Percentiles rank a stretch among this genome's conserved stretches.
These are phyloP conservation scores for Zosterops japonicus DNA, from an alignment of 2,113 vertebrate genomes.

Conservation along the genomic window DNA sequence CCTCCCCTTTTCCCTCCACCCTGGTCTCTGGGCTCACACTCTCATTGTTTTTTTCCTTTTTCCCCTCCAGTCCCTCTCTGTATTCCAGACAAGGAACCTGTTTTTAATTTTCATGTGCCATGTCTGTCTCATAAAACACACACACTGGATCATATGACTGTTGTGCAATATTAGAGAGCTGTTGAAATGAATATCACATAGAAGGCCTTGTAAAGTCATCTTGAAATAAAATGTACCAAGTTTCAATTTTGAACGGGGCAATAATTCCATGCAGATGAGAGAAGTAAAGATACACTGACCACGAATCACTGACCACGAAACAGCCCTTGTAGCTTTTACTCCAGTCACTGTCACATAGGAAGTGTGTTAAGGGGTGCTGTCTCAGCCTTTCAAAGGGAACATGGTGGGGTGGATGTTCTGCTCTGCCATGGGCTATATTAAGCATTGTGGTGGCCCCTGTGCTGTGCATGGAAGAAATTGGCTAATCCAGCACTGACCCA, in stretches of 20 bases:
- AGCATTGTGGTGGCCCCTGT: neutral
- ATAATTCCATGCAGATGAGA: constrained; percentile 13
- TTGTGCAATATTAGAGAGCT: constrained; percentile 33
- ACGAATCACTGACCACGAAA: neutral
- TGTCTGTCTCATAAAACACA: constrained; percentile 66
- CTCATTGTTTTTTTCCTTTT: constrained; percentile 15
- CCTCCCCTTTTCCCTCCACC: constrained; percentile 36
- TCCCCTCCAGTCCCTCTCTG: constrained; percentile 18
- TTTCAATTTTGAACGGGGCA: constrained; percentile 17
- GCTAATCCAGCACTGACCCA: neutral
- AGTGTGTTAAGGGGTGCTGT: neutral
- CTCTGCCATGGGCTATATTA: rapidly evolving
- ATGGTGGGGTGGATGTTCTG: neutral
- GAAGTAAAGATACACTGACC: neutral
- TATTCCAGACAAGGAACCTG: constrained; percentile 58
- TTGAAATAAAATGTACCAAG: constrained; percentile 20
- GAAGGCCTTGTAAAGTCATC: constrained; percentile 47
- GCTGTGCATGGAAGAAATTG: neutral
- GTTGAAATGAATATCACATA: constrained; percentile 41
- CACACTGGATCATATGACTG: constrained; percentile 53
- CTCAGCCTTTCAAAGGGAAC: rapidly evolving
- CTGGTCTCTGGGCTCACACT: neutral
- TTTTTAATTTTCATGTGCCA: constrained; percentile 69
- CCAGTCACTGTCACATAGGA: neutral
- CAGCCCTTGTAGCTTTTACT: neutral